A percentile compares a stretch with the other conserved stretches of the same genome.
These are phyloP conservation scores for Valencia hispanica DNA, from an alignment of 2,797 vertebrate genomes.

Conservation along the genomic window DNA sequence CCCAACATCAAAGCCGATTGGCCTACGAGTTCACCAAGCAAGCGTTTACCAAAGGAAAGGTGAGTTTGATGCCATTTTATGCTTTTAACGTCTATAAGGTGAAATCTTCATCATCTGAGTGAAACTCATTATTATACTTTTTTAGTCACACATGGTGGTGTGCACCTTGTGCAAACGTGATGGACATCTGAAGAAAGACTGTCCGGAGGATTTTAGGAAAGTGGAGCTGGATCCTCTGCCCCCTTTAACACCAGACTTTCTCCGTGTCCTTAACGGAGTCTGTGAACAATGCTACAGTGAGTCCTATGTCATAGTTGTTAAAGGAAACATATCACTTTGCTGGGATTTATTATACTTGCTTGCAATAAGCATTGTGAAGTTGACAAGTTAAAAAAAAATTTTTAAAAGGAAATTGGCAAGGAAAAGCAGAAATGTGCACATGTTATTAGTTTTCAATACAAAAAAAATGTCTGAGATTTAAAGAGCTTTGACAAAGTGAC, in stretches of 20 bases:
- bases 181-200: conserved; percentile 93
- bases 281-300: conserved; percentile 93
- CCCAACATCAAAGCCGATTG: conserved; percentile 43
- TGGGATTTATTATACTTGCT: background rate
- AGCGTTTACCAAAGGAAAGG: conserved; percentile 92
- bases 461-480: too few species aligned
- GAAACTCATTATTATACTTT: conserved; percentile 34
- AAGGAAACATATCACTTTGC: background rate
- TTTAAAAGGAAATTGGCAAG: background rate
- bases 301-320: conserved; percentile 45
- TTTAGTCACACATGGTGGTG: conserved; percentile 89
- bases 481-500: too few species aligned
- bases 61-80: conserved; percentile 45
- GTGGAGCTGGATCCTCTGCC: conserved; percentile 90
- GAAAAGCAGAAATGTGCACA: background rate
- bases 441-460: too few species aligned
- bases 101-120: background rate
- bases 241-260: conserved; percentile 85
- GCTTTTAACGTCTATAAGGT: background rate
- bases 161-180: conserved; percentile 94
- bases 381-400: background rate
- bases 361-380: background rate
- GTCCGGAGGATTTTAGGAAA: conserved; percentile 96
- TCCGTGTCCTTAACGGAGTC: conserved; percentile 85
- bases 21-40: conserved; percentile 88